These are phyloP conservation scores for Linyphia triangularis DNA, from an alignment of 2,888 invertebrate species.

Conservation along the genomic window DNA sequence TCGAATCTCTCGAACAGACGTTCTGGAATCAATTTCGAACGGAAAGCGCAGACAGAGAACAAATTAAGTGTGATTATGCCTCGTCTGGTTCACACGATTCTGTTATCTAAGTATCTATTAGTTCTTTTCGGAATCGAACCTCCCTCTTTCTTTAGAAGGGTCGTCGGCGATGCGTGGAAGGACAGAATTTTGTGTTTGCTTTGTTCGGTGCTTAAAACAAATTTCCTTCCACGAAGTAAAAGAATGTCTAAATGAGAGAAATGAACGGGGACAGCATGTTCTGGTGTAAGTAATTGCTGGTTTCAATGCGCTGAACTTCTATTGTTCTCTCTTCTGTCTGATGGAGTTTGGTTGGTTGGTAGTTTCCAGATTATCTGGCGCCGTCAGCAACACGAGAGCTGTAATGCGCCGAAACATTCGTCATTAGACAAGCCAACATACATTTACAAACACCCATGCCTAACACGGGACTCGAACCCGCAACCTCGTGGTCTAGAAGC, in stretches of 20 bases:
- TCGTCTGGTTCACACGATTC: constrained; percentile 19
- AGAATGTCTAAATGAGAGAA: constrained; percentile 13
- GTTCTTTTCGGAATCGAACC: constrained; percentile 2
- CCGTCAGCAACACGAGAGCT: too few relatives aligned
- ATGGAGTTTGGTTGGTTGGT: too few relatives aligned
- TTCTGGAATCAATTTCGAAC: not conserved
- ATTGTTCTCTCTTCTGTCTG: constrained; percentile 25
- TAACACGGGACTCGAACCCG: too few relatives aligned
- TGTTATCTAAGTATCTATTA: constrained; percentile 25
- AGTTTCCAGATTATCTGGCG: too few relatives aligned
- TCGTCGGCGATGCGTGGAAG: constrained; percentile 16
- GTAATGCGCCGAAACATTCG: too few relatives aligned
- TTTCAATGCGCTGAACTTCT: constrained; percentile 16
- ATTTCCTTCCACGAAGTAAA: constrained; percentile 42
- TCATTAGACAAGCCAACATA: too few relatives aligned
- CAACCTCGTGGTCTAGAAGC: too few relatives aligned
- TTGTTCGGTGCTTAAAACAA: constrained; percentile 31
- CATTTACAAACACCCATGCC: too few relatives aligned
- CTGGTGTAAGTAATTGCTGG: constrained; percentile 61
- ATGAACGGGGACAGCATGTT: constrained; percentile 5
- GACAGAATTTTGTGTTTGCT: constrained; percentile 31
- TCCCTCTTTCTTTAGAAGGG: too few relatives aligned
- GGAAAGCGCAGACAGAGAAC: not conserved
- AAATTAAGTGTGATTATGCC: constrained; percentile 8
- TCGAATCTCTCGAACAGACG: not conserved